These are phyloP conservation scores for Caerostris extrusa DNA, from an alignment of 1,140 invertebrate genomes.

Conservation along the genomic window DNA sequence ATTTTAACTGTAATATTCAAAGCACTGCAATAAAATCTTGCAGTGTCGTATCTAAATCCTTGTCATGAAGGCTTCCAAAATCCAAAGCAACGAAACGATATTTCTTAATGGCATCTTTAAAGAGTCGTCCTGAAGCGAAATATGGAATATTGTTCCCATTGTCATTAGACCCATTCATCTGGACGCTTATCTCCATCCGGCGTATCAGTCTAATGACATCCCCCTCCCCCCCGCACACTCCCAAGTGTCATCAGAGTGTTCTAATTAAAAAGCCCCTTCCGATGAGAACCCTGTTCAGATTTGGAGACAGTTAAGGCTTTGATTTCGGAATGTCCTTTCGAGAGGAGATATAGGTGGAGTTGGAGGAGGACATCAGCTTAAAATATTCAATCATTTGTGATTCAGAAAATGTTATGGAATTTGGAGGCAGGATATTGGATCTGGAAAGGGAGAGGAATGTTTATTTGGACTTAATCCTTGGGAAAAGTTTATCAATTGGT, in stretches of 20 bases:
- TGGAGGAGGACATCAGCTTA: neutral
- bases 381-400: constrained; percentile 19
- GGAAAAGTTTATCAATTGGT: neutral
- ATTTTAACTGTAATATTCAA: no score
- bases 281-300: neutral
- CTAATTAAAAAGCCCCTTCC: constrained; percentile 57
- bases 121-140: constrained; percentile 7
- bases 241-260: constrained; percentile 6
- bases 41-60: neutral
- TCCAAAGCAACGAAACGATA: neutral
- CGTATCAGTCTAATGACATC: constrained; percentile 44
- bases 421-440: neutral
- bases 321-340: constrained; percentile 6
- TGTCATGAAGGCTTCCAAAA: neutral
- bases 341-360: neutral
- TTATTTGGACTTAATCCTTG: neutral
- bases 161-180: constrained; percentile 53
- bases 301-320: constrained; percentile 4
- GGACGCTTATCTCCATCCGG: constrained; percentile 28
- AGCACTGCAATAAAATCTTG: neutral
- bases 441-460: neutral
- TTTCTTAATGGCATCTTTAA: constrained; percentile 20
- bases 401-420: constrained; percentile 42
- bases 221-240: neutral
- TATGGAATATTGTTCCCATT: constrained; percentile 43